These are phyloP conservation scores for Canis aureus DNA, from an alignment of 2,113 vertebrate genomes.

Conservation along the genomic window DNA sequence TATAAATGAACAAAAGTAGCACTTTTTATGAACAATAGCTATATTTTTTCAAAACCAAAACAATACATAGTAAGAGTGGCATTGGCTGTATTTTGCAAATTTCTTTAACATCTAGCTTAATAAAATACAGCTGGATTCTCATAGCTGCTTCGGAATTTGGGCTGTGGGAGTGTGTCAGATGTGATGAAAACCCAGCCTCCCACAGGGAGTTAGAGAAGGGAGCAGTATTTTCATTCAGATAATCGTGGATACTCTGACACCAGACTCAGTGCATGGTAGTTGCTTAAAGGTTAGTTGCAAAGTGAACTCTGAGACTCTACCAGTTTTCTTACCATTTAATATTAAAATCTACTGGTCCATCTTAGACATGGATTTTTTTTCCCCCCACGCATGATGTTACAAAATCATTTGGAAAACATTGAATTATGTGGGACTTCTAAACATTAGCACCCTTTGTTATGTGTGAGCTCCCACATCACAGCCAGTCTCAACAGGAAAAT, in stretches of 20 bases:
- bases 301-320: not conserved
- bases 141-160: not conserved
- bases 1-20: not conserved
- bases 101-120: not conserved
- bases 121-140: not conserved
- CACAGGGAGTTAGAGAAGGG: not conserved
- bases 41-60: not conserved
- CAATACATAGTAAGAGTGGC: no score
- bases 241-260: not conserved
- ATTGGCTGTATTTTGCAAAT: not conserved
- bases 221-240: not conserved
- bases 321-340: not conserved
- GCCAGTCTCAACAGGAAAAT: not conserved
- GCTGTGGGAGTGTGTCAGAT: not conserved
- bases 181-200: rapidly evolving
- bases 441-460: rapidly evolving
- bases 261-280: not conserved
- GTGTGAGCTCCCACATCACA: not conserved
- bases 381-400: rapidly evolving
- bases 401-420: not conserved
- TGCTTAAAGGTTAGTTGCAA: not conserved
- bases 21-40: not conserved
- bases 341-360: not conserved
- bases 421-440: not conserved
- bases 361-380: not conserved